Conservation (phyloP, 2,113 vertebrate genomes). For the Tapirus terrestris region DNA sequence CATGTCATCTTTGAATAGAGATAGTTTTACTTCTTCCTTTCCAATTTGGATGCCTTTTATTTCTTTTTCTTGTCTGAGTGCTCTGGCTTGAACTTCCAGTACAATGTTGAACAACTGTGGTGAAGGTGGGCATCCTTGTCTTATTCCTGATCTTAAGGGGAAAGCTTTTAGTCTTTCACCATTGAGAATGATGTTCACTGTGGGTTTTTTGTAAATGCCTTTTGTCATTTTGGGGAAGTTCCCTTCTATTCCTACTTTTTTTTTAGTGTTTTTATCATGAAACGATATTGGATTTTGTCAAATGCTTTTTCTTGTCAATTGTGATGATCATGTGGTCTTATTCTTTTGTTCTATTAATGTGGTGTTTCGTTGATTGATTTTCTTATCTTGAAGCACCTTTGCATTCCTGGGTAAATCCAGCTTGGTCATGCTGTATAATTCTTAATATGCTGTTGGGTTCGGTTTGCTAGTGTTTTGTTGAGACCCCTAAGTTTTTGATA, state of each 20-base stretch:
- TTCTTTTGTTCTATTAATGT: neutral
- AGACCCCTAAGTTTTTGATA: neutral
- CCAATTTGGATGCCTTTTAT: neutral
- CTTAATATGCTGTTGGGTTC: neutral
- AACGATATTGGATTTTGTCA: neutral
- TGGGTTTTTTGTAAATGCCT: neutral
- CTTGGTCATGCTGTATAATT: neutral
- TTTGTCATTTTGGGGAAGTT: neutral
- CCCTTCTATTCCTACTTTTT: neutral
- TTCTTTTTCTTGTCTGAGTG: neutral
- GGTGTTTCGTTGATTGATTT: neutral
- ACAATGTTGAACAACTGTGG: neutral
- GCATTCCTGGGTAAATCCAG: neutral
- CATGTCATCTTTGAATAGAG: neutral
- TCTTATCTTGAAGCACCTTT: neutral
- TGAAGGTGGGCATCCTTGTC: neutral
- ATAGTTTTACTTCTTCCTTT: neutral
- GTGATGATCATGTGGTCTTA: neutral
- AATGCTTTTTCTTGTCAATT: neutral
- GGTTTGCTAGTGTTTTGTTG: neutral
- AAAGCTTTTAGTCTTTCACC: neutral
- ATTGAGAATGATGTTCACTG: neutral
- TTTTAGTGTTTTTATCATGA: neutral
- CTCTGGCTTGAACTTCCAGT: neutral
- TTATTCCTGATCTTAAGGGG: neutral